phyloP scores from a whole-genome alignment of 2,113 vertebrate species.

The Protobothrops flavoviridis region DNA sequence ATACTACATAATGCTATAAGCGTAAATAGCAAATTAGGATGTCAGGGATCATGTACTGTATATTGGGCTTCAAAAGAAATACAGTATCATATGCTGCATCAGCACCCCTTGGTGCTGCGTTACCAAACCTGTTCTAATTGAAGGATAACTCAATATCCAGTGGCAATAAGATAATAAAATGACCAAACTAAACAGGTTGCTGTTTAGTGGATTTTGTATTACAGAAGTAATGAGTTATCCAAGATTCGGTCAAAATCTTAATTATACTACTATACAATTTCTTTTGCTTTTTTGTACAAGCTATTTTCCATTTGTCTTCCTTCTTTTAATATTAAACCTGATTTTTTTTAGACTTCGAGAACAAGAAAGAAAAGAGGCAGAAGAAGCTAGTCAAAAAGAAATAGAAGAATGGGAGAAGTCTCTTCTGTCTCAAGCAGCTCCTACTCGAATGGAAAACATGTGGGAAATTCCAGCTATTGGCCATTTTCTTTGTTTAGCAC shows the following conservation, averaged over 20 bases:
- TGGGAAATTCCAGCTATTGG: slow-evolving; percentile 98
- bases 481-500: slow-evolving; percentile 96
- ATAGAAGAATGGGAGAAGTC: slow-evolving; percentile 93
- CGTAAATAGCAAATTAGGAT: background rate
- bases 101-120: background rate
- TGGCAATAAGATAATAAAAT: background rate
- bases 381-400: slow-evolving; percentile 93
- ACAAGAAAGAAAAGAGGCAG: slow-evolving; percentile 91
- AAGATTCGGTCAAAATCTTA: slow-evolving; percentile 8
- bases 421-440: slow-evolving; percentile 84
- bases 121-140: background rate
- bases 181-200: background rate
- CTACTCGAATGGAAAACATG: slow-evolving; percentile 82
- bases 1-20: background rate
- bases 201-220: background rate
- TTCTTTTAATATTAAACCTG: slow-evolving; percentile 23
- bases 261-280: background rate
- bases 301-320: background rate
- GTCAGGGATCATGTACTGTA: background rate
- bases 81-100: background rate
- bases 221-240: fast-evolving
- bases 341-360: slow-evolving; percentile 84
- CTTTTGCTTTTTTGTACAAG: slow-evolving; percentile 12
- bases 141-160: background rate
- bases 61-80: background rate